phyloP scores from a whole-genome alignment of 2,797 vertebrate genomes.

The Crenuchus spilurus region DNA sequence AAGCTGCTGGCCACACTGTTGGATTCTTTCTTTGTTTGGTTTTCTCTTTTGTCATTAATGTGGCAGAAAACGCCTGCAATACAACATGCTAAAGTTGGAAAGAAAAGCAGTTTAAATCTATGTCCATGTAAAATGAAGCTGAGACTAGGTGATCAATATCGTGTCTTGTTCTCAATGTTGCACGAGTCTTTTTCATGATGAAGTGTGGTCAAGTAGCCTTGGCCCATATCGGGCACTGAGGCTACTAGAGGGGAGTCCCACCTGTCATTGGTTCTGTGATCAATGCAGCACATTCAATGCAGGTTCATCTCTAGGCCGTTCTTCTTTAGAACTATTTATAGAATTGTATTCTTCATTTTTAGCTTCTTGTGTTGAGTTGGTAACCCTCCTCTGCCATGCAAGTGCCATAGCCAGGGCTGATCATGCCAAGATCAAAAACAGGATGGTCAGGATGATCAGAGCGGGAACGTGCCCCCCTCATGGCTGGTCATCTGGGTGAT shows the following conservation, averaged over 20 bases:
- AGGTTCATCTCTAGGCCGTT: constrained; percentile 15
- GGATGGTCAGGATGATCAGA: constrained; percentile 30
- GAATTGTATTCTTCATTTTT: constrained; percentile 1
- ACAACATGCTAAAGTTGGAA: constrained; percentile 74
- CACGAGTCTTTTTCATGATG: constrained; percentile 19
- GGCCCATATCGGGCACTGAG: constrained; percentile 19
- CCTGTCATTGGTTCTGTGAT: constrained; percentile 29
- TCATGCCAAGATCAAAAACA: constrained; percentile 78
- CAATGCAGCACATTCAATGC: constrained; percentile 4
- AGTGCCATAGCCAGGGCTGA: constrained; percentile 79
- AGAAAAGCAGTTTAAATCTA: constrained; percentile 58
- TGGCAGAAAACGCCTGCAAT: constrained; percentile 73
- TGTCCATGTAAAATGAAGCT: constrained; percentile 74
- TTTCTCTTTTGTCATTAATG: constrained; percentile 68
- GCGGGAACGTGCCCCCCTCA: constrained; percentile 38
- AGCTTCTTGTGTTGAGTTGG: constrained; percentile 22
- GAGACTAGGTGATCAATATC: constrained; percentile 50
- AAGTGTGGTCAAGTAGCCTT: constrained; percentile 18
- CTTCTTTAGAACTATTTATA: constrained; percentile 38
- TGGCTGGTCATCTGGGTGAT: constrained; percentile 27
- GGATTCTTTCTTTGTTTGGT: constrained; percentile 1
- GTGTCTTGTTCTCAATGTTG: constrained; percentile 50
- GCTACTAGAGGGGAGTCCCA: constrained; percentile 31
- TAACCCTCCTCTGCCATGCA: constrained; percentile 80
- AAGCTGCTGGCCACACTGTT: constrained; percentile 43